Evolutionary conservation across 2,797 vertebrate species (phyloP).

Genomic region (Atherinosoma microstoma): DNA sequence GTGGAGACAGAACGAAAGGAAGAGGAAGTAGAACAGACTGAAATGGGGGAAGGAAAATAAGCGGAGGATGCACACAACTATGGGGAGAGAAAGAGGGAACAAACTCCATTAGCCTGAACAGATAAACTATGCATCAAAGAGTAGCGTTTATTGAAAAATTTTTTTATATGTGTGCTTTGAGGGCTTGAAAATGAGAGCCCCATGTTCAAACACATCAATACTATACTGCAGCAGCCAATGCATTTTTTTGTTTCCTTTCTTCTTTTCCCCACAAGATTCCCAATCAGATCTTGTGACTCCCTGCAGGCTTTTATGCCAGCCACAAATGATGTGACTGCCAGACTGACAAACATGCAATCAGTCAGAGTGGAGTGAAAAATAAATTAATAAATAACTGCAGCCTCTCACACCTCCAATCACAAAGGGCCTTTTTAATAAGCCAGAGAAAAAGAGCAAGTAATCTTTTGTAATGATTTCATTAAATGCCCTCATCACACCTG

Average conservation of each 20-base stretch:
- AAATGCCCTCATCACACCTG: conserved; percentile 85
- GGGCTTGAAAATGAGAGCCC: conserved; percentile 75
- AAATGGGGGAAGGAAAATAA: conserved; percentile 12
- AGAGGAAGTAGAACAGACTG: conserved; percentile 24
- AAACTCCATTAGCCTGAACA: conserved; percentile 56
- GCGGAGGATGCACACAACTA: conserved; percentile 11
- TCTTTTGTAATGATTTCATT: conserved; percentile 86
- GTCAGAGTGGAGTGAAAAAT: conserved; percentile 59
- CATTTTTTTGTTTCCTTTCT: conserved; percentile 16
- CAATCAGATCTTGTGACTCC: conserved; percentile 83
- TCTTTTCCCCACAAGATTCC: conserved; percentile 70
- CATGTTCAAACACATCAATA: conserved; percentile 75
- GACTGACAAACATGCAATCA: conserved; percentile 81
- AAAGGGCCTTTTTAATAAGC: conserved; percentile 76
- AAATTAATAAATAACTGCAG: conserved; percentile 29
- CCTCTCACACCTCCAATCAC: conserved; percentile 61
- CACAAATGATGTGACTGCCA: conserved; percentile 77
- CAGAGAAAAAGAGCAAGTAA: conserved; percentile 79
- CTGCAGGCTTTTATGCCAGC: conserved; percentile 81
- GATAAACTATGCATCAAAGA: conserved; percentile 76
- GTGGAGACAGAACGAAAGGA: conserved; percentile 18
- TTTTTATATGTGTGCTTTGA: conserved; percentile 60
- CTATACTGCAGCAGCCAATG: conserved; percentile 57
- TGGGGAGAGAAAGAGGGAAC: conserved; percentile 9
- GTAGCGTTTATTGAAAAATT: conserved; percentile 71